Conservation (phyloP, 2,113 vertebrate genomes). For the Oceanodroma tethys region DNA sequence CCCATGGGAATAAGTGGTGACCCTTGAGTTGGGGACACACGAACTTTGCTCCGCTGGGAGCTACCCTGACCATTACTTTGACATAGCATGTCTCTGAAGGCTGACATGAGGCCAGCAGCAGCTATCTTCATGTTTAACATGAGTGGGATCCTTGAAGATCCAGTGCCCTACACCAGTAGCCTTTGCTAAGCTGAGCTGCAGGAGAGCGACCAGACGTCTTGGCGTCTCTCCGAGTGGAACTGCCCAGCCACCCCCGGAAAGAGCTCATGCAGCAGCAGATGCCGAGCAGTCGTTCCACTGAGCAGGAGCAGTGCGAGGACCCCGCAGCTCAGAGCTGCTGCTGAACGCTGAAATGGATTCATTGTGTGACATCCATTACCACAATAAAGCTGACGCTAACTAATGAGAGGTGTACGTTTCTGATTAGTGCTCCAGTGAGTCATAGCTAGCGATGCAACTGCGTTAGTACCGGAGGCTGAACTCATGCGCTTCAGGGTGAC, state of each 20-base stretch:
- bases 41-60: neutral
- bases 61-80: accelerated
- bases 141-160: neutral
- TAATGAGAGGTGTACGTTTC: neutral
- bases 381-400: neutral
- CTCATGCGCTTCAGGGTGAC: neutral
- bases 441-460: neutral
- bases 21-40: neutral
- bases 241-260: neutral
- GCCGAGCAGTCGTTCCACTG: neutral
- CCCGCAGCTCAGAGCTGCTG: neutral
- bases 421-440: neutral
- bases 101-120: neutral
- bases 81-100: neutral
- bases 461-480: neutral
- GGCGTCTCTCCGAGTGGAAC: neutral
- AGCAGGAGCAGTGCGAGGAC: neutral
- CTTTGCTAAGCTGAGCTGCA: neutral
- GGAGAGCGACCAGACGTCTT: neutral
- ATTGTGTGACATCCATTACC: neutral
- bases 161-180: neutral
- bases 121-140: neutral
- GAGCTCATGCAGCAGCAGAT: neutral
- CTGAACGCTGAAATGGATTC: neutral
- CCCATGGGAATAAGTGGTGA: neutral